Base-by-base conservation (phyloP, 2,113 vertebrate species). In the Hemicordylus capensis region DNA sequence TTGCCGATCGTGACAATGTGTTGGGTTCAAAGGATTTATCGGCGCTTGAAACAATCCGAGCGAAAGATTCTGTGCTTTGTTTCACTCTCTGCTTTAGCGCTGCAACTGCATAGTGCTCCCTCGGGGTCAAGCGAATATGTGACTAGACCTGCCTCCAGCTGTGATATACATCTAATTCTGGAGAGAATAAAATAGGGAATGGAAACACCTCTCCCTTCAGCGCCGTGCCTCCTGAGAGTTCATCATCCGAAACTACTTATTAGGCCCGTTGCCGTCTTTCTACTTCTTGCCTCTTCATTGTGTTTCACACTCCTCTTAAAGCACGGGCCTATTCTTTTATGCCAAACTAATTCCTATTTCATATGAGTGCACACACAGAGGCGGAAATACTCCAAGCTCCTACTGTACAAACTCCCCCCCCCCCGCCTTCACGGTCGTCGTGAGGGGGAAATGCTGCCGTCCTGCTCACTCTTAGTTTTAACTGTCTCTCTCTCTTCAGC, bases 401-500 rank as follows among this genome's bases (percentile, higher is more conserved):
- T 82, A 8, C 28, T 48, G 64, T 69, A 69, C 4, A 10, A 6
- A 6, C 10, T 22, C 5, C 5, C 19, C 15, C 44, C 8, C 51
- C 74, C 1, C 1, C 37, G 51, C 59, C 59, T 51, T 79, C 0
- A 70, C 1, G 0, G 24, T 66, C 67, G 3, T 80, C 76, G 59
- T 42, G 80, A 90, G 77, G 56, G 84, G 87, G 89, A 70, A 56
- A 86, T 24, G 3, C 64, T 70, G 56, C 61, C 1, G 0, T 87
- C 88, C 89, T 34, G 24, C 69, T 80, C 56, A 63, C 51, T 88
- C 89, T 79, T 90, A 76, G 61, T 61, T 93, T 94, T 94, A 94
- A 93, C 91, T 91, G 82, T 83, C 91, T 87, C 73, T 83, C 91
- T 87, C 73, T 92, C 89, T 90, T 88, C 87, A 70, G 70, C 83